Evolutionary conservation across 2,113 vertebrate species (phyloP).

Genomic region (Limnothrissa miodon): DNA sequence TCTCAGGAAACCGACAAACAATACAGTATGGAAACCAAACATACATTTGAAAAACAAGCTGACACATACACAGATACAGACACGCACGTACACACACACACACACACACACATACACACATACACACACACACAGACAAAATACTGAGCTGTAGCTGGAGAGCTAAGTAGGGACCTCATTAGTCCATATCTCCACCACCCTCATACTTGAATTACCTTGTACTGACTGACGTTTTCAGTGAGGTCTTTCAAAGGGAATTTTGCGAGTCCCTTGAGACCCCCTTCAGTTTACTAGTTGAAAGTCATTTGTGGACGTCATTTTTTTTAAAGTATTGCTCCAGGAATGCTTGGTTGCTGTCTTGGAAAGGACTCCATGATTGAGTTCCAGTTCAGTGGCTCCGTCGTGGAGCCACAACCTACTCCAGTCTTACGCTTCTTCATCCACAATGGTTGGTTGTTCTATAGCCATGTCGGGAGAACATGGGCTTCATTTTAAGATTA

Average conservation of each 20-base stretch:
- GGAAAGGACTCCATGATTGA: background rate
- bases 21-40: slow-evolving; percentile 45
- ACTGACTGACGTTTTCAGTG: background rate
- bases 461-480: background rate
- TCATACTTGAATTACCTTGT: slow-evolving; percentile 27
- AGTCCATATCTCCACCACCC: background rate
- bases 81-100: slow-evolving; percentile 26
- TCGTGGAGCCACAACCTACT: background rate
- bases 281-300: slow-evolving; percentile 8
- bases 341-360: background rate
- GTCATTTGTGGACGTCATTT: background rate
- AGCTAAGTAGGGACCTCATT: background rate
- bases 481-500: background rate
- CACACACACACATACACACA: slow-evolving; percentile 1
- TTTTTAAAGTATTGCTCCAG: background rate
- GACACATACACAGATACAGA: slow-evolving; percentile 19
- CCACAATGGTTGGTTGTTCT: background rate
- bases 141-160: slow-evolving; percentile 11
- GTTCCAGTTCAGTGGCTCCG: background rate
- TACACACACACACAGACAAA: slow-evolving; percentile 16
- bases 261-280: background rate
- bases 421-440: background rate
- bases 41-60: slow-evolving; percentile 13
- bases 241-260: slow-evolving; percentile 17
- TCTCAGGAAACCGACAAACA: slow-evolving; percentile 69